Base-by-base conservation (phyloP, 2,113 vertebrate species). In the Cheilinus undulatus region DNA sequence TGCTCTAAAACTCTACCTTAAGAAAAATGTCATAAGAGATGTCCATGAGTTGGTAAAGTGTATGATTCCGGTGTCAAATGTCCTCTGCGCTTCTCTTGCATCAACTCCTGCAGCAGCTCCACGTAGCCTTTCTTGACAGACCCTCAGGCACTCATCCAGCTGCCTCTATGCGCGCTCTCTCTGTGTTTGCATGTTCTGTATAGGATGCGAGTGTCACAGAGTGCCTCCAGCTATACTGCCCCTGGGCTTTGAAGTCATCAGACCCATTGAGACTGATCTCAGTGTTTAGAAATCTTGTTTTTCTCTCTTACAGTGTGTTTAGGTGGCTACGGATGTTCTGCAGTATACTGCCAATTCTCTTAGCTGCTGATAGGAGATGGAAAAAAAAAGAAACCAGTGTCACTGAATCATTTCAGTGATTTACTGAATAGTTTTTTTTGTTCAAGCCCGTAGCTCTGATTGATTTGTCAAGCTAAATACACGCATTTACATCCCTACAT, bases 201-300 rank as follows among this genome's bases (percentile, higher is more conserved):
- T 84, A 76, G 70, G 64, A 54, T 73, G 72, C 7, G 76, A 50
- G 71, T 82, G 76, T 82, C 72, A 74, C 64, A 28, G 28, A 56
- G 75, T 28, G 88, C 84, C 90, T 62, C 32, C 23, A 81, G 90
- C 78, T 45, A 53, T 17, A 59, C 53, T 57, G 69, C 87, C 86
- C 53, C 19, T 28, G 65, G 79, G 80, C 84, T 85, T 81, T 75
- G 79, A 82, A 81, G 76, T 76, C 77, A 45, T 69, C 52, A 53
- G 38, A 73, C 58, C 62, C 61, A 49, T n/a, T n/a, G 50, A 83
- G 75, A 72, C 73, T 83, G 38, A 79, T 74, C 53, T 74, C 50
- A 46, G 40, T 60, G 45, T 73, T 83, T 57, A 38, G 71, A 87
- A 74, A 68, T 58, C 49, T 63, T 51, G 56, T 83, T 68, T 63